Conservation (phyloP, 2,797 vertebrate genomes). For the Acanthurus leucopareius region DNA sequence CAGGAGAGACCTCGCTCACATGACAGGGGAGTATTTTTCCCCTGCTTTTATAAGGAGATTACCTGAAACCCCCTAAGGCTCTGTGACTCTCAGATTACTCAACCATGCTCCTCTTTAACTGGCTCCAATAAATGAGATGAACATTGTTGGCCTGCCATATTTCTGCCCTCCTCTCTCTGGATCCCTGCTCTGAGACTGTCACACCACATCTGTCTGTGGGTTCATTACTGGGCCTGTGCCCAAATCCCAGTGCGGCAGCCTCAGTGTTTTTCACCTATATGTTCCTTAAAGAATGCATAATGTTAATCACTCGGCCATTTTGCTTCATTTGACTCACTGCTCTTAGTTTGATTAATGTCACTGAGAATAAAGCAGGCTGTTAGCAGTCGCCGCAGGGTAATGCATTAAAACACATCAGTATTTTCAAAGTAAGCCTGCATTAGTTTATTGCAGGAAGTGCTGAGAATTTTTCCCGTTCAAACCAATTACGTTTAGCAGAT, state of each 20-base stretch:
- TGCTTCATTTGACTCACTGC: slow-evolving; percentile 35
- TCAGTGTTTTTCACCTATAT: slow-evolving; percentile 16
- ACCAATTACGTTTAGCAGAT: slow-evolving; percentile 13
- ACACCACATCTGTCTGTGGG: slow-evolving; percentile 45
- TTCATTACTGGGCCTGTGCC: slow-evolving; percentile 8
- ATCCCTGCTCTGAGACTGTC: slow-evolving; percentile 42
- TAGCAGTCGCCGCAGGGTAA: slow-evolving; percentile 32
- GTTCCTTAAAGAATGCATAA: slow-evolving; percentile 22
- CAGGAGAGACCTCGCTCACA: slow-evolving; percentile 25
- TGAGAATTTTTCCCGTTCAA: slow-evolving; percentile 7
- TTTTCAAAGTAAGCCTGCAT: neutral
- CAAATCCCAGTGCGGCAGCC: slow-evolving; percentile 24
- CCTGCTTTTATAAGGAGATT: slow-evolving; percentile 55
- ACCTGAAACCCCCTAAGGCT: slow-evolving; percentile 69
- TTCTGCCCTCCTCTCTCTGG: slow-evolving; percentile 36
- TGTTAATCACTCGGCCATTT: slow-evolving; percentile 41
- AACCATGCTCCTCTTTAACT: slow-evolving; percentile 53
- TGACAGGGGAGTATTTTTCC: slow-evolving; percentile 54
- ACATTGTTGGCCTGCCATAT: slow-evolving; percentile 44
- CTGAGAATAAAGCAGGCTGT: slow-evolving; percentile 19
- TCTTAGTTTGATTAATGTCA: slow-evolving; percentile 55
- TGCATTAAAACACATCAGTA: slow-evolving; percentile 15
- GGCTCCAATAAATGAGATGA: slow-evolving; percentile 54
- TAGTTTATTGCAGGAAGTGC: slow-evolving; percentile 8
- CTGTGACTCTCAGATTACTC: slow-evolving; percentile 67